These are phyloP conservation scores for Rhynchomys soricoides DNA, from an alignment of 2,113 vertebrate genomes.

Conservation along the genomic window DNA sequence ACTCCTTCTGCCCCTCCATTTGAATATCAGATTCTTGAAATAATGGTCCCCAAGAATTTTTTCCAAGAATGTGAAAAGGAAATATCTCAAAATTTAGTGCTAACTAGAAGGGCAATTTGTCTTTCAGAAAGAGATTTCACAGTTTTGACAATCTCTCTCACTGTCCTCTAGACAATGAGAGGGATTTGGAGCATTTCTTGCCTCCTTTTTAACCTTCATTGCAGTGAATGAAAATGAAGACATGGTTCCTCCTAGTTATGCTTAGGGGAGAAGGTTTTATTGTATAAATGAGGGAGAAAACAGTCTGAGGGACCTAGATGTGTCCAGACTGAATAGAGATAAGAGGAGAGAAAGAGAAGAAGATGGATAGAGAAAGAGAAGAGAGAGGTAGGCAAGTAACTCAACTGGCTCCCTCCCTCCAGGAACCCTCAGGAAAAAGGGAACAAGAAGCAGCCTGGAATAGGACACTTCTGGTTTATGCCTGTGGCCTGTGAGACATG, in stretches of 20 bases:
- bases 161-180: background rate
- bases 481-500: too few relatives aligned
- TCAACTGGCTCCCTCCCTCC: too few relatives aligned
- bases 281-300: background rate
- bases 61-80: background rate
- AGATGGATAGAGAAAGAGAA: background rate
- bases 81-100: background rate
- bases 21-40: background rate
- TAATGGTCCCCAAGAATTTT: background rate
- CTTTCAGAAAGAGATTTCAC: background rate
- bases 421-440: too few relatives aligned
- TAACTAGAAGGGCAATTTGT: background rate
- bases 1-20: accelerated
- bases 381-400: accelerated
- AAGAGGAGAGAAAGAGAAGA: too few relatives aligned
- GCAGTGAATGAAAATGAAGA: background rate
- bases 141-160: background rate
- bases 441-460: too few relatives aligned
- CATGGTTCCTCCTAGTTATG: background rate
- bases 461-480: too few relatives aligned
- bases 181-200: background rate
- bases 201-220: background rate
- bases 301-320: background rate
- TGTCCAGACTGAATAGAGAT: background rate
- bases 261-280: background rate